Evolutionary conservation across 2,888 invertebrate genomes (phyloP).

Genomic region (Amiota communis): DNA sequence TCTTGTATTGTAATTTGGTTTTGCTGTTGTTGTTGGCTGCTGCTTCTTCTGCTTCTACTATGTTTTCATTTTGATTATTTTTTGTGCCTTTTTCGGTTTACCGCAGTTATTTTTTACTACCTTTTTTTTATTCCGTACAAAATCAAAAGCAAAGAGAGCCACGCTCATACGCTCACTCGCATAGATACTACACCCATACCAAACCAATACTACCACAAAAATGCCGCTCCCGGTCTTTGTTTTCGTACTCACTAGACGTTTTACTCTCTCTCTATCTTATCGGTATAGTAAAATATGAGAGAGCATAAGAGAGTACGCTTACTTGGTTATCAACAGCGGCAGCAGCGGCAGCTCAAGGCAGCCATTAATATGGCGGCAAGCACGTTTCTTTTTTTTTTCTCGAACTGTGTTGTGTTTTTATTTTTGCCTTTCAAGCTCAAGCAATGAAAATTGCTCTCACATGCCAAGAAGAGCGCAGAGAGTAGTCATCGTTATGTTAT

Average conservation of each 20-base stretch:
- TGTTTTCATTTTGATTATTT: slow-evolving; percentile 62
- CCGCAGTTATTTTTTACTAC: slow-evolving; percentile 69
- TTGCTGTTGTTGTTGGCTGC: slow-evolving; percentile 50
- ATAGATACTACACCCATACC: too few relatives aligned
- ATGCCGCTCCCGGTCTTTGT: slow-evolving; percentile 22
- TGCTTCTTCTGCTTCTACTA: slow-evolving; percentile 41
- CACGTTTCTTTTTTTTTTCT: slow-evolving; percentile 11
- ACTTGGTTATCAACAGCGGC: background rate
- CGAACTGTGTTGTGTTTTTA: background rate
- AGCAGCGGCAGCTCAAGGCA: background rate
- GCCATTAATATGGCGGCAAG: slow-evolving; percentile 9
- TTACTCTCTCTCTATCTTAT: background rate
- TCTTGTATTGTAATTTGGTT: slow-evolving; percentile 27
- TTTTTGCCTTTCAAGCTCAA: background rate
- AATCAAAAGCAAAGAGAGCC: too few relatives aligned
- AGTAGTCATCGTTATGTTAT: too few relatives aligned
- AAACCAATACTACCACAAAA: background rate
- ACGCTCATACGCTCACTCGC: too few relatives aligned
- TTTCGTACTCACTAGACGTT: slow-evolving; percentile 2
- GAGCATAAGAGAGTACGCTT: background rate
- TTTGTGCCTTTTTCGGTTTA: slow-evolving; percentile 66
- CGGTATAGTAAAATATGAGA: background rate
- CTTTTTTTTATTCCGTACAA: slow-evolving; percentile 42
- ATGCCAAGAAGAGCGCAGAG: background rate
- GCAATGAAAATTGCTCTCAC: background rate